Percentiles rank a stretch among this genome's conserved stretches.
These are phyloP conservation scores for Habroteleia sp. DNA, from an alignment of 2,888 invertebrate genomes.

Conservation along the genomic window DNA sequence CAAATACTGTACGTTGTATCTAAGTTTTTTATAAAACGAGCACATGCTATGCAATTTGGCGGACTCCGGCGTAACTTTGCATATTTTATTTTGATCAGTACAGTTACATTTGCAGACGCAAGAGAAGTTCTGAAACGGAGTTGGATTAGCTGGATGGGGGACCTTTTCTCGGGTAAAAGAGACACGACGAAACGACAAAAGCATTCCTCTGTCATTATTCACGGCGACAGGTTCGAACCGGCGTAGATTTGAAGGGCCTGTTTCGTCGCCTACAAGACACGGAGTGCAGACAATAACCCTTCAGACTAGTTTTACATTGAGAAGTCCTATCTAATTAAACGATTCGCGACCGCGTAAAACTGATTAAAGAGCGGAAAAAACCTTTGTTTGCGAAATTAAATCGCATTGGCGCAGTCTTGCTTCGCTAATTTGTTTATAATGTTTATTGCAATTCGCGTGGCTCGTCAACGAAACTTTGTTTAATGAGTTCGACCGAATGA, in stretches of 20 bases:
- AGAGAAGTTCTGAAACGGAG: slow-evolving; percentile 6
- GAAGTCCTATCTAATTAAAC: slow-evolving; percentile 21
- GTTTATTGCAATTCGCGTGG: neutral
- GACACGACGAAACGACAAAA: slow-evolving; percentile 65
- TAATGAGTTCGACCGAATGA: slow-evolving; percentile 15
- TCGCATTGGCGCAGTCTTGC: too few relatives aligned
- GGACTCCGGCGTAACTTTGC: neutral
- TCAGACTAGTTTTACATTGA: slow-evolving; percentile 32
- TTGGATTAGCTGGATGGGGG: too few relatives aligned
- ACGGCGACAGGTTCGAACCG: slow-evolving; percentile 60
- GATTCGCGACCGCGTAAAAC: neutral
- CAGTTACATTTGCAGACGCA: slow-evolving; percentile 1
- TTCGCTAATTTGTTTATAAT: neutral
- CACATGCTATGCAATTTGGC: neutral
- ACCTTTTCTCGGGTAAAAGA: slow-evolving; percentile 50
- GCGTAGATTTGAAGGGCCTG: slow-evolving; percentile 51
- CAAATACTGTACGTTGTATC: too few relatives aligned
- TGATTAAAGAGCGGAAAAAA: slow-evolving; percentile 3
- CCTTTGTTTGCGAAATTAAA: neutral
- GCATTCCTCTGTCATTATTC: slow-evolving; percentile 70
- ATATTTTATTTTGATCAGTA: slow-evolving; percentile 21
- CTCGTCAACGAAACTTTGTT: slow-evolving; percentile 9
- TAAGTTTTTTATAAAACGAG: too few relatives aligned
- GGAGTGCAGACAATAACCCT: slow-evolving; percentile 45
- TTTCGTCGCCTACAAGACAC: slow-evolving; percentile 34